Percentiles rank a stretch among this genome's conserved stretches.
Evolutionary conservation across 1,140 invertebrate species (phyloP).

Genomic region (Maniola jurtina): DNA sequence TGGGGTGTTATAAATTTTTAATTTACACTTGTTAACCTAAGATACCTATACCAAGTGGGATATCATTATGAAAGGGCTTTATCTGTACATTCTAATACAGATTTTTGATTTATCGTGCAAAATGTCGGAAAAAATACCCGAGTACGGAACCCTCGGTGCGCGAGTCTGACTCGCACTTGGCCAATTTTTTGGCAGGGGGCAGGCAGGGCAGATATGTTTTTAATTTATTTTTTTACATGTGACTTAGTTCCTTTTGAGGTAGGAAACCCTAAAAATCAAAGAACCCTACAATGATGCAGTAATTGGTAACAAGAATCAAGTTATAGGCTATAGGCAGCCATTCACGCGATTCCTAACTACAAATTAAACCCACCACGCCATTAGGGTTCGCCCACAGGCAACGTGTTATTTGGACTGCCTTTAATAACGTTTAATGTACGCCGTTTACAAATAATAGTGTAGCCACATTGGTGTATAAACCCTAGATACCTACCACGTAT

Average conservation of each 20-base stretch:
- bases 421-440: conserved; percentile 57
- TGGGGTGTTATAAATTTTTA: too few relatives aligned
- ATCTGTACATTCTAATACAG: too few relatives aligned
- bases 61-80: too few relatives aligned
- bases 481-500: background rate
- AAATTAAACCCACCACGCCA: conserved; percentile 45
- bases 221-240: too few relatives aligned
- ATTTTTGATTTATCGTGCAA: too few relatives aligned
- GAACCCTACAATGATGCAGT: background rate
- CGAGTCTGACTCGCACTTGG: too few relatives aligned
- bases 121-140: too few relatives aligned
- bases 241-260: background rate
- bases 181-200: too few relatives aligned
- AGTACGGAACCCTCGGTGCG: too few relatives aligned
- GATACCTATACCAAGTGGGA: too few relatives aligned
- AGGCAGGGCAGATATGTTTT: too few relatives aligned
- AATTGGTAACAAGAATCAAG: conserved; percentile 41
- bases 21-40: too few relatives aligned
- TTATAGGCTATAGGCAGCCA: conserved; percentile 28
- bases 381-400: conserved; percentile 30
- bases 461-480: background rate
- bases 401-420: conserved; percentile 48
- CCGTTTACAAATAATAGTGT: conserved; percentile 54
- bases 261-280: background rate
- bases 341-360: conserved; percentile 38